Base-by-base conservation (phyloP, 2,888 invertebrate species). In the Caenorhabditis doughertyi region DNA sequence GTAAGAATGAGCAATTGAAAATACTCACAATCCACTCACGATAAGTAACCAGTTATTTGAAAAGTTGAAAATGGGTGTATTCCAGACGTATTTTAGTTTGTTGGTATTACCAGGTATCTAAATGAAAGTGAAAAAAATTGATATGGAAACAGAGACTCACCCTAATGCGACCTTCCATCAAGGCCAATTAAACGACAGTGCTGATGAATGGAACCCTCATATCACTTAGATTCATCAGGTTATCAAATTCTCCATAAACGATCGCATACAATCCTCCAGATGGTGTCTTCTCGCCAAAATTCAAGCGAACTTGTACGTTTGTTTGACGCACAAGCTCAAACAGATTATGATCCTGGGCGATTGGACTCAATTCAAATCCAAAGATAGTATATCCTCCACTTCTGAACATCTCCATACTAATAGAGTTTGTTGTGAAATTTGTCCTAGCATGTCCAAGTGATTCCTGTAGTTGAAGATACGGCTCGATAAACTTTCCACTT, bases 181-280 rank as follows among this genome's bases (percentile, higher is more conserved):
- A 44, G 44, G n/a, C n/a, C n/a, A 16, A 44, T 16, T 44, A 44
- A 44, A 16, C n/a, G n/a, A 44, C 44, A 44, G 44, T 44, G 13
- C 16, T 11, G 5, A 44, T 16, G n/a, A n/a, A 16, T 16, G n/a
- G 16, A 5, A 16, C 16, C 11, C 44, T 11, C 4, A 16, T 4
- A 5, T n/a, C 13, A 44, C 44, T 44, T n/a, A 44, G 13, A n/a
- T 44, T 44, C 44, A 44, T 44, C 44, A 44, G 4, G n/a, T 44
- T 44, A n/a, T 44, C 44, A 16, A 44, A 44, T n/a, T 44, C 44
- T 44, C 44, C 44, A n/a, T 44, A 44, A 5, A 44, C n/a, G 8
- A 44, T 44, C 44, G 44, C 44, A n/a, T 44, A 44, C n/a, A 44
- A 44, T 44, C n/a, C n/a, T n/a, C n/a, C n/a, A n/a, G n/a, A n/a